phyloP scores from a whole-genome alignment of 2,113 vertebrate species.

The Saimiri boliviensis region DNA sequence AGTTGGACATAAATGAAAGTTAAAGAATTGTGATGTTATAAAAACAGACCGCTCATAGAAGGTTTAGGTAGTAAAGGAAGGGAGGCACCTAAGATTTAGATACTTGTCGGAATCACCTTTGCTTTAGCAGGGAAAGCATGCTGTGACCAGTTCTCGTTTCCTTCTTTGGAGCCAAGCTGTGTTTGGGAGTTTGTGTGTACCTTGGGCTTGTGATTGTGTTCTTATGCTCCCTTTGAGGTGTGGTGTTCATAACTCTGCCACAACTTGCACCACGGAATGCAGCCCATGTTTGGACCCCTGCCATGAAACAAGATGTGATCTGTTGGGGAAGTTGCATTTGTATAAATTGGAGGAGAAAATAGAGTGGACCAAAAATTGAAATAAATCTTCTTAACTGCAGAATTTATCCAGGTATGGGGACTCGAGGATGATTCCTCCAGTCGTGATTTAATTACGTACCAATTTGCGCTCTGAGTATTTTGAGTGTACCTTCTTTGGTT shows the following conservation, averaged over 20 bases:
- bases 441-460: not conserved
- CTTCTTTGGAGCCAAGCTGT: conserved; percentile 28
- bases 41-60: not conserved
- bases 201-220: conserved; percentile 47
- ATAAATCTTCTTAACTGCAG: not conserved
- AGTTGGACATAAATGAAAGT: not conserved
- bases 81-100: not conserved
- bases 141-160: conserved; percentile 23
- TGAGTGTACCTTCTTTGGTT: not conserved
- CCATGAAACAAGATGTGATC: conserved; percentile 52
- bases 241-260: conserved; percentile 47
- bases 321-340: conserved; percentile 49
- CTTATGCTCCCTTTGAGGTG: conserved; percentile 43
- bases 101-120: not conserved
- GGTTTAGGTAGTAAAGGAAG: not conserved
- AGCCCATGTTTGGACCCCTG: conserved; percentile 38
- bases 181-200: conserved; percentile 52
- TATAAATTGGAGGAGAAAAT: not conserved
- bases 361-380: not conserved
- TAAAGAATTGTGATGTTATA: not conserved
- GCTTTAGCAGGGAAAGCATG: conserved; percentile 17
- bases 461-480: not conserved
- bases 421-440: not conserved
- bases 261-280: conserved; percentile 45
- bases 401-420: not conserved